A percentile compares a stretch with the other conserved stretches of the same genome.
phyloP scores from a whole-genome alignment of 1,140 invertebrate genomes.

The Heliconius hewitsoni region DNA sequence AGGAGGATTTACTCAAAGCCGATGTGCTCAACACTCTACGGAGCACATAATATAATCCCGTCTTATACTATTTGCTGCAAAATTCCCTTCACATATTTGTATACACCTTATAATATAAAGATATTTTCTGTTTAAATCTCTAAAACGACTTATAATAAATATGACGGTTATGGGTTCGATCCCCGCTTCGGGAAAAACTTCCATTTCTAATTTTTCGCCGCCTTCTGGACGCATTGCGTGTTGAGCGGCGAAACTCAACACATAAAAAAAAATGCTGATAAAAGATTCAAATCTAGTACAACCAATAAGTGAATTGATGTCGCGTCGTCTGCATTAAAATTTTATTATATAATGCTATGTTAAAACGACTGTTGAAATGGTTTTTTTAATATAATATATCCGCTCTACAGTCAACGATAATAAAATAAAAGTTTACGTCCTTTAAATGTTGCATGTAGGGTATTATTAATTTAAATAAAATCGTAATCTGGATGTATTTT shows the following conservation, averaged over 20 bases:
- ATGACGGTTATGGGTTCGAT: too few species aligned
- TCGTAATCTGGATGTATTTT: neutral
- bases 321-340: conserved; percentile 1
- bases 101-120: neutral
- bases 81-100: neutral
- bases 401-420: neutral
- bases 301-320: neutral
- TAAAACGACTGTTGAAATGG: neutral
- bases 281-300: neutral
- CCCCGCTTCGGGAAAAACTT: too few species aligned
- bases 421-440: conserved; percentile 8
- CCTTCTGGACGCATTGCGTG: too few species aligned
- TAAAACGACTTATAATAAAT: too few species aligned
- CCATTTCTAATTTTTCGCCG: too few species aligned
- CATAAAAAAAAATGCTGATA: neutral
- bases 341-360: neutral
- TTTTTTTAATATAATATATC: neutral
- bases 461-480: neutral
- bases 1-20: neutral
- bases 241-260: too few species aligned
- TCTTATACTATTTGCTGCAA: neutral
- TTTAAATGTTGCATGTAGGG: neutral
- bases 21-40: neutral
- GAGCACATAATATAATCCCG: conserved; percentile 3
- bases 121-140: neutral